Conservation (phyloP, 2,888 invertebrate genomes). For the Orthonevra nobilis region DNA sequence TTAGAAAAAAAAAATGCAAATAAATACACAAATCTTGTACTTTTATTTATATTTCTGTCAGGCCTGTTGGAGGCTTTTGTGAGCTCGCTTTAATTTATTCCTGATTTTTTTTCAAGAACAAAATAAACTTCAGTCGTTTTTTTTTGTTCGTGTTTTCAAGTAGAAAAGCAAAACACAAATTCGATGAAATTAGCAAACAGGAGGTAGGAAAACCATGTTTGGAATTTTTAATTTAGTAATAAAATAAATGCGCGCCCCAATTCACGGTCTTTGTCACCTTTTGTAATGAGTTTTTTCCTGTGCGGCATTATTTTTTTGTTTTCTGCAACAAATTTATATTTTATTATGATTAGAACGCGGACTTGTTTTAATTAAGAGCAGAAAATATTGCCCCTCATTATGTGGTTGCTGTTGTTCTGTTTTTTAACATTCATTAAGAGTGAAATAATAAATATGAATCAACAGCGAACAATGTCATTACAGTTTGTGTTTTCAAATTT, state of each 20-base stretch:
- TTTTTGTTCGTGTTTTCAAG: constrained; percentile 18
- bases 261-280: background rate
- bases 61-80: constrained; percentile 5
- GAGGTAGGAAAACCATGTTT: constrained; percentile 25
- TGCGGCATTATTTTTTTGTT: background rate
- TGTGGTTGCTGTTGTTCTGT: no score
- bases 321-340: background rate
- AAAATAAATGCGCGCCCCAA: constrained; percentile 9
- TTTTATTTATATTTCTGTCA: constrained; percentile 31
- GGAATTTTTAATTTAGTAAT: constrained; percentile 48
- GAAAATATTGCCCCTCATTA: constrained; percentile 3
- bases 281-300: constrained; percentile 11
- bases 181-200: constrained; percentile 24
- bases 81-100: constrained; percentile 50
- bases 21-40: constrained; percentile 41
- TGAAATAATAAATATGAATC: no score
- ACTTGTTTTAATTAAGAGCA: constrained; percentile 43
- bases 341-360: constrained; percentile 10
- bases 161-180: constrained; percentile 12
- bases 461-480: no score
- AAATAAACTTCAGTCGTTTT: constrained; percentile 44
- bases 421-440: constrained; percentile 48
- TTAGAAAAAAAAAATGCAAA: constrained; percentile 45
- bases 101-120: constrained; percentile 31
- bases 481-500: constrained; percentile 34